Percentiles rank a stretch among this genome's conserved stretches.
These are phyloP conservation scores for Salvelinus alpinus DNA, from an alignment of 2,113 vertebrate genomes.

Conservation along the genomic window DNA sequence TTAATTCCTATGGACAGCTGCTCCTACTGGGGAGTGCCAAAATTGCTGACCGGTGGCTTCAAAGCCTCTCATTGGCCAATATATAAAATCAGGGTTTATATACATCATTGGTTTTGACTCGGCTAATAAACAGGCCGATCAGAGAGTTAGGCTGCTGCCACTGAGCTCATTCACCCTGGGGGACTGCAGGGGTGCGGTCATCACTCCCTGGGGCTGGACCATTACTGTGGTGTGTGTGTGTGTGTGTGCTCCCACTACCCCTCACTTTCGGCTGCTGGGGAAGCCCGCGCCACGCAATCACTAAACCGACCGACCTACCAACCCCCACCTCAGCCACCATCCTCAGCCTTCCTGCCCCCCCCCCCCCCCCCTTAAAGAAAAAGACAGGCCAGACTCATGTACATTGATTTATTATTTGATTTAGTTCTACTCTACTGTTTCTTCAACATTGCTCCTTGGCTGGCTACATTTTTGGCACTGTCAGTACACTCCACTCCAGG, in stretches of 20 bases:
- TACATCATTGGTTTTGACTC: slow-evolving; percentile 50
- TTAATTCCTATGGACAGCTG: no score
- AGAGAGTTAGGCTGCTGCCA: slow-evolving; percentile 56
- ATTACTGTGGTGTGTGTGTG: slow-evolving; percentile 43
- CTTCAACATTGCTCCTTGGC: no score
- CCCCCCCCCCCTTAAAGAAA: background rate
- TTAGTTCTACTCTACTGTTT: background rate
- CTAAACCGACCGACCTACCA: background rate
- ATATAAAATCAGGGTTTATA: no score
- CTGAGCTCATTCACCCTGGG: slow-evolving; percentile 71
- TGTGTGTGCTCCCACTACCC: background rate
- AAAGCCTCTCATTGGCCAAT: no score
- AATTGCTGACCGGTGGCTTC: no score
- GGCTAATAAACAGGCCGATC: slow-evolving; percentile 67
- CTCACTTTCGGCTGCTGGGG: background rate
- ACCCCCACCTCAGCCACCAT: background rate
- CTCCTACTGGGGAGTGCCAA: no score
- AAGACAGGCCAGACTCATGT: slow-evolving; percentile 20
- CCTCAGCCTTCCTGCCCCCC: background rate
- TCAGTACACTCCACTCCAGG: slow-evolving; percentile 4
- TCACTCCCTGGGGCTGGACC: slow-evolving; percentile 63
- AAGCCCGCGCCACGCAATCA: background rate
- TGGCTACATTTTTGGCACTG: background rate
- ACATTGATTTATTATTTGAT: background rate
- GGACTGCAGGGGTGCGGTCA: slow-evolving; percentile 72